Percentiles rank a stretch among this genome's conserved stretches.
Evolutionary conservation across 2,888 invertebrate species (phyloP).

Genomic region (Lasioglossum lativentre): DNA sequence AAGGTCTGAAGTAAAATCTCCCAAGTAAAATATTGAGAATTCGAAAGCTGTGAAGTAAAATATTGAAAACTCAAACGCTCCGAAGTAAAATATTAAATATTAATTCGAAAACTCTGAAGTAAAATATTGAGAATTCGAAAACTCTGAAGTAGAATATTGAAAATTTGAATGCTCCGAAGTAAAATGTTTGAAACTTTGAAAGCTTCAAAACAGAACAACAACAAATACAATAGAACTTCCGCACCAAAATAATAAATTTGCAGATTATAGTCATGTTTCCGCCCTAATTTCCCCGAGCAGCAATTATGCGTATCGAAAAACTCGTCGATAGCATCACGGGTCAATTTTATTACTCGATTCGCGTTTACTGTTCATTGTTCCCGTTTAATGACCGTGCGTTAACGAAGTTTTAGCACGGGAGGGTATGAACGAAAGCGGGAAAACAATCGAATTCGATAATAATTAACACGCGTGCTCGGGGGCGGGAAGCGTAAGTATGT

Average conservation of each 20-base stretch:
- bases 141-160: too few relatives aligned
- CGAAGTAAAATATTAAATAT: too few relatives aligned
- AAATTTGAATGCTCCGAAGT: too few relatives aligned
- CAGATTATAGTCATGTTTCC: not conserved
- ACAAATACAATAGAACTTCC: not conserved
- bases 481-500: not conserved
- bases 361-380: constrained; percentile 1
- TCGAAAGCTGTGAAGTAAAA: too few relatives aligned
- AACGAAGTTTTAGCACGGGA: not conserved
- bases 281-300: not conserved
- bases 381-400: not conserved
- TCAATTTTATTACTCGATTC: not conserved
- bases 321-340: not conserved
- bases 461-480: not conserved
- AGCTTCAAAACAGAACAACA: too few relatives aligned
- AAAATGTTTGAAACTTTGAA: too few relatives aligned
- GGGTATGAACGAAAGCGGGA: not conserved
- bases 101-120: too few relatives aligned
- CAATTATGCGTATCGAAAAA: not conserved
- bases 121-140: too few relatives aligned
- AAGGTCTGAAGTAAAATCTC: too few relatives aligned
- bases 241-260: not conserved
- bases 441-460: constrained; percentile 5
- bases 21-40: too few relatives aligned
- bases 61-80: too few relatives aligned